Conservation (phyloP, 2,888 invertebrate species). For the Falcaria lacertinaria region DNA sequence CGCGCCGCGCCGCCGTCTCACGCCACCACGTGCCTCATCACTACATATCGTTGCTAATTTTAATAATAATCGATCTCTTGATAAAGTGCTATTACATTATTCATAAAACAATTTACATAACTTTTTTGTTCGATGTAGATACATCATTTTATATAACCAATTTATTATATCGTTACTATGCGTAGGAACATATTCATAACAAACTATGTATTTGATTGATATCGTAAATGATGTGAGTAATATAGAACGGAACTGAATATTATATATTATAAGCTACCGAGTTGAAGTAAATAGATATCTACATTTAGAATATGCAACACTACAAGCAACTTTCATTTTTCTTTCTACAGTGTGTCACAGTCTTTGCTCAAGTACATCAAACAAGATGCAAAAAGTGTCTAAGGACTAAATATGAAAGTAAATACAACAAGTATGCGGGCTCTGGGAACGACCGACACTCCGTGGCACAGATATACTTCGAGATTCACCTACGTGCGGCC, state of each 20-base stretch:
- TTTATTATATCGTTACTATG: too few species aligned
- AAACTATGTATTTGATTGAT: not conserved
- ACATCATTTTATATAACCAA: not conserved
- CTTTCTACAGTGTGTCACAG: slow-evolving; percentile 35
- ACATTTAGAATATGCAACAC: slow-evolving; percentile 36
- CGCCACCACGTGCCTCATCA: slow-evolving; percentile 30
- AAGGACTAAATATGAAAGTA: slow-evolving; percentile 58
- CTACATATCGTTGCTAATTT: slow-evolving; percentile 15
- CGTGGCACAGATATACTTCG: slow-evolving; percentile 43
- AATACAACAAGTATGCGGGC: slow-evolving; percentile 38
- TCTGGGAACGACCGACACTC: slow-evolving; percentile 47
- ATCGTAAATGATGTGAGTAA: too few species aligned
- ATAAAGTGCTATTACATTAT: slow-evolving; percentile 7
- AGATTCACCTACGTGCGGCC: slow-evolving; percentile 41
- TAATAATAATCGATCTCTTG: slow-evolving; percentile 12
- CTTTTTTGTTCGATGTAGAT: slow-evolving; percentile 10
- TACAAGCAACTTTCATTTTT: slow-evolving; percentile 62
- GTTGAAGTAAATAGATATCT: slow-evolving; percentile 35
- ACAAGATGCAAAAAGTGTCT: slow-evolving; percentile 45
- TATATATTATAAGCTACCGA: slow-evolving; percentile 6
- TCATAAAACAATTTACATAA: slow-evolving; percentile 5
- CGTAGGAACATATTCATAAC: too few species aligned
- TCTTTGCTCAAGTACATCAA: slow-evolving; percentile 32
- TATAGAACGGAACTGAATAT: not conserved
- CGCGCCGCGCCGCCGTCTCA: slow-evolving; percentile 23